phyloP scores from a whole-genome alignment of 2,113 vertebrate species.

The Edolisoma coerulescens region DNA sequence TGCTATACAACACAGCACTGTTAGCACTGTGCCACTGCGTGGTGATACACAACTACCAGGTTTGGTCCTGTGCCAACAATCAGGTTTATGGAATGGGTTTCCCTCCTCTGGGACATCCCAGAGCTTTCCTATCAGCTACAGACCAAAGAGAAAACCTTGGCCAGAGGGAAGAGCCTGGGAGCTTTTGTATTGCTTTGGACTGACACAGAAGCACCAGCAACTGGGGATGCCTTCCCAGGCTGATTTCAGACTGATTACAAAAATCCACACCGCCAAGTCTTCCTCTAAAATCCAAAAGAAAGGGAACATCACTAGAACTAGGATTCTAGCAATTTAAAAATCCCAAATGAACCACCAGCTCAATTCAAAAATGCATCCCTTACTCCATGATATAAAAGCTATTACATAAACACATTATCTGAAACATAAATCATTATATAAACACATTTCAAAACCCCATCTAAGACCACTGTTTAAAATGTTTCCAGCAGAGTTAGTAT shows the following conservation, averaged over 20 bases:
- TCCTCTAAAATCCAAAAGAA: background rate
- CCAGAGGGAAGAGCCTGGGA: background rate
- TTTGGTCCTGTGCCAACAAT: background rate
- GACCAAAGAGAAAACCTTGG: background rate
- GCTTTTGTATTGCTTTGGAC: background rate
- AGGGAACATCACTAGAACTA: background rate
- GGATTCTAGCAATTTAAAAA: background rate
- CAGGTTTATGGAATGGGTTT: background rate
- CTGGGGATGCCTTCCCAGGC: accelerated
- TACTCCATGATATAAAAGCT: background rate
- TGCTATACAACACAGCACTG: background rate
- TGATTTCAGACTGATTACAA: background rate
- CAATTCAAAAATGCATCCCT: background rate
- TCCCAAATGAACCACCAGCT: background rate
- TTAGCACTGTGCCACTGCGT: background rate
- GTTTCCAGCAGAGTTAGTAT: background rate
- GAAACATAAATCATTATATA: background rate
- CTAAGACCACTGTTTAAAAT: background rate
- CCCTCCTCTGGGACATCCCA: background rate
- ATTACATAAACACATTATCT: background rate
- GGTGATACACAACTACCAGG: background rate
- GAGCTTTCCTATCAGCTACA: background rate
- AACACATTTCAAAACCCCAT: background rate
- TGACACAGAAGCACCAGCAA: background rate
- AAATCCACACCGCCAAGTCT: background rate